Evolutionary conservation across 2,888 invertebrate genomes (phyloP), one percentile per base, ranked within the genome.

Genomic region (Scrobipalpa costella): DNA sequence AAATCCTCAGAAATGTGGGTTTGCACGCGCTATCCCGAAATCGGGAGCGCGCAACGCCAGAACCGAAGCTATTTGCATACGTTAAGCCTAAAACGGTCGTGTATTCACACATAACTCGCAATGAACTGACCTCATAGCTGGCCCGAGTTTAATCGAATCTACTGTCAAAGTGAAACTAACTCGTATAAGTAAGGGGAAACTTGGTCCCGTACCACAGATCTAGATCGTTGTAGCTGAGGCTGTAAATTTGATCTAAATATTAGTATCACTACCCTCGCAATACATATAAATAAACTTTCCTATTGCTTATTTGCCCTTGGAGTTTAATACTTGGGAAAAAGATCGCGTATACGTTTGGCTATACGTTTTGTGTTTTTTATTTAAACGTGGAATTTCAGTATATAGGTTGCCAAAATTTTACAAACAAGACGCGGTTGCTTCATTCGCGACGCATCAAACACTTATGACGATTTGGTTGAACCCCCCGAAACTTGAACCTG

Each of bases 21-120:
- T 64, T 44, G 55, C 38, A 13, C 60, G 60, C 17, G 38, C 62
- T 38, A 62, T 62, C 50, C 64, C 60, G 36, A 58, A 61, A 61
- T 58, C 61, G 59, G 55, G 66, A 59, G 68, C 69, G 67, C 67
- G 68, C 69, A 62, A 65, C 67, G 64, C 64, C 65, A 66, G 65
- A 68, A 65, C 69, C 69, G 61, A 66, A 64, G 63, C 67, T 65
- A 77, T 80, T 80, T 77, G 74, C 79, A 82, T 81, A 78, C 70
- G 75, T 74, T 76, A 76, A 73, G 71, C 73, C 69, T 67, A 68
- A 71, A 69, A 69, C 71, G 67, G 69, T 33, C 50, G 62, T 63
- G 65, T 69, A 70, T 71, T 68, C 64, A 64, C 63, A 71, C 68
- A 71, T 72, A 73, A 71, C 69, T 70, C 66, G 57, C 64, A 67